Base-by-base conservation (phyloP, 2,113 vertebrate genomes). In the Malaclemys terrapin region DNA sequence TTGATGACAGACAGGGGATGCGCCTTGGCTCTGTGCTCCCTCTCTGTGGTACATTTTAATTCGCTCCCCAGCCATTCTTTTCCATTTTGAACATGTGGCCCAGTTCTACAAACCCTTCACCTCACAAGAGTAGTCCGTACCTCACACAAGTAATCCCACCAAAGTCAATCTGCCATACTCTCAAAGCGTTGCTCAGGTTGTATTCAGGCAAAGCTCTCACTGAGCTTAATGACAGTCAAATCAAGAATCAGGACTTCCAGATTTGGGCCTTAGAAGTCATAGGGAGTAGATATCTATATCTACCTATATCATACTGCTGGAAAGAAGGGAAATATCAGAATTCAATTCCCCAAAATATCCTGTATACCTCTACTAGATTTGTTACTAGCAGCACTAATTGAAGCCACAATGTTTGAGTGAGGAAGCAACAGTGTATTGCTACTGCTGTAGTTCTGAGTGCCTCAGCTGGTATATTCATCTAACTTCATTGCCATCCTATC, bases 301-400 rank as follows among this genome's bases (percentile, higher is more conserved):
- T 54, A 54, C 53, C 53, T 54, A 8, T 22, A 22, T 54, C 53
- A 1, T 0, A 10, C 0, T 0, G 45, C 89, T 93, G 84, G 94
- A 95, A 95, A 93, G 72, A 49, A 95, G 91, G 91, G 94, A 96
- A 91, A 94, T 16, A 90, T 80, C 95, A 88, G 81, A 85, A 59
- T 4, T 69, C 80, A 12, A 4, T 94, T 84, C 95, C 94, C 86
- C 86, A 95, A 94, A 95, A 95, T 42, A 90, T 75, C 84, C 87
- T 96, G 93, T 47, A 38, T 89, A 83, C 35, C 84, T 94, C 94
- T 94, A 56, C 8, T 0, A 94, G 96, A 91, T 94, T 97, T 96
- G 95, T 94, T 95, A 96, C 95, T 82, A 96, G 93, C 84, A 97
- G 89, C 83, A 91, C 93, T 85, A 95, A 94, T 96, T 90, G 94